A percentile compares a stretch with the other conserved stretches of the same genome.
Evolutionary conservation across 2,888 invertebrate genomes (phyloP).

Genomic region (Macaria liturata): DNA sequence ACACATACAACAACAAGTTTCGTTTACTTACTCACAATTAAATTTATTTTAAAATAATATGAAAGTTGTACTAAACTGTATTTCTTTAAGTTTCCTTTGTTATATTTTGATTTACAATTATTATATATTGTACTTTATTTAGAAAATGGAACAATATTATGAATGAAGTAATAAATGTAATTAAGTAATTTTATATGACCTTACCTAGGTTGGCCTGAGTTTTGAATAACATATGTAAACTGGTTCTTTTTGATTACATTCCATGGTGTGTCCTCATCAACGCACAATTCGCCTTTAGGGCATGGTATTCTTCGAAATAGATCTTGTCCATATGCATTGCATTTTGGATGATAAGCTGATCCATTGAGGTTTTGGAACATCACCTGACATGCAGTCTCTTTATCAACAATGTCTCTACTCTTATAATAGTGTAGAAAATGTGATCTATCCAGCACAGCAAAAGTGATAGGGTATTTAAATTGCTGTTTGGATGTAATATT

Average conservation of each 20-base stretch:
- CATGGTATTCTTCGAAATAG: slow-evolving; percentile 95
- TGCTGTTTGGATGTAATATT: slow-evolving; percentile 91
- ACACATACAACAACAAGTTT: no score
- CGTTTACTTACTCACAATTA: no score
- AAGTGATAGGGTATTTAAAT: slow-evolving; percentile 88
- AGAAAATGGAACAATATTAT: no score
- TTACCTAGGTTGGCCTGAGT: slow-evolving; percentile 94
- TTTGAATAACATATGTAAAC: slow-evolving; percentile 96
- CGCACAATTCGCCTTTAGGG: slow-evolving; percentile 87
- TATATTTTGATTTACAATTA: no score
- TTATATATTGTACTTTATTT: no score
- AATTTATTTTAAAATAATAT: no score
- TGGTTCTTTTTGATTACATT: slow-evolving; percentile 95
- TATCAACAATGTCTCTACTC: slow-evolving; percentile 85
- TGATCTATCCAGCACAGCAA: slow-evolving; percentile 94
- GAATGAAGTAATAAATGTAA: no score
- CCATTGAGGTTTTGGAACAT: slow-evolving; percentile 94
- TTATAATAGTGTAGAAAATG: slow-evolving; percentile 96
- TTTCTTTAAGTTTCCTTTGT: no score
- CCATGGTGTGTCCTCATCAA: slow-evolving; percentile 92
- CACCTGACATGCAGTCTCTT: slow-evolving; percentile 89
- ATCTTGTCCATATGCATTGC: slow-evolving; percentile 89
- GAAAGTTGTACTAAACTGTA: no score
- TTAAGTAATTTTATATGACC: background rate
- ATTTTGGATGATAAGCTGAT: slow-evolving; percentile 92